These are phyloP conservation scores for Drosophila nebulosa DNA, from an alignment of 1,140 invertebrate genomes.

Conservation along the genomic window DNA sequence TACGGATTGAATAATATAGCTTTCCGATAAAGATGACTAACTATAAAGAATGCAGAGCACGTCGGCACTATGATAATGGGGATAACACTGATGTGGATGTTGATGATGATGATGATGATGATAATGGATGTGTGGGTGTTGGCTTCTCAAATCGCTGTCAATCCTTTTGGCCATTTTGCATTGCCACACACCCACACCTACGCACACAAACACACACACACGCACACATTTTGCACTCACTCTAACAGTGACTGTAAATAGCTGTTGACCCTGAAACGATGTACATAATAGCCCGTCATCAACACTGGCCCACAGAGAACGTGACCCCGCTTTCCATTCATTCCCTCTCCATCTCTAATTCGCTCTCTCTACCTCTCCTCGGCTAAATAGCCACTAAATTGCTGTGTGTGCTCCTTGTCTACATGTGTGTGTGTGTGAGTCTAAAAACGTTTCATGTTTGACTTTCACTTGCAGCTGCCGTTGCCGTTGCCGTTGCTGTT, in stretches of 20 bases:
- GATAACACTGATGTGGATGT: neutral
- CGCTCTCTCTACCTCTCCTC: neutral
- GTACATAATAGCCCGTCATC: constrained; percentile 37
- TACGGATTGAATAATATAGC: constrained; percentile 16
- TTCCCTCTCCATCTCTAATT: neutral
- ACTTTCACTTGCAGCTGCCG: constrained; percentile 68
- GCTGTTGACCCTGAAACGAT: constrained; percentile 66
- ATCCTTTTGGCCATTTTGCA: constrained; percentile 48
- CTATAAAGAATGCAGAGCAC: constrained; percentile 31
- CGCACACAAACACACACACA: neutral
- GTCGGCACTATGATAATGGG: constrained; percentile 14
- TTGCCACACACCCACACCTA: constrained; percentile 8
- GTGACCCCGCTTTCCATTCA: constrained; percentile 7
- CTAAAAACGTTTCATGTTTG: constrained; percentile 60
- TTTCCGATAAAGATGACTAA: constrained; percentile 16
- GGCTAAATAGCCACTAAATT: constrained; percentile 52
- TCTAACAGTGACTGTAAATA: constrained; percentile 54
- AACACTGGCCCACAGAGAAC: constrained; percentile 14
- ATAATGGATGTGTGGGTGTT: constrained; percentile 43
- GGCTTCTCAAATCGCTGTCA: constrained; percentile 13
- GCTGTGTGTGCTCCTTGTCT: constrained; percentile 22
- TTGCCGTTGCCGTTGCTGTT: constrained; percentile 38
- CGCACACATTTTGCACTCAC: neutral
- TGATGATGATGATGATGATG: constrained; percentile 39
- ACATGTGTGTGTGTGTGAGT: constrained; percentile 21